Base-by-base conservation (phyloP, 2,113 vertebrate genomes). In the Pollachius pollachius region DNA sequence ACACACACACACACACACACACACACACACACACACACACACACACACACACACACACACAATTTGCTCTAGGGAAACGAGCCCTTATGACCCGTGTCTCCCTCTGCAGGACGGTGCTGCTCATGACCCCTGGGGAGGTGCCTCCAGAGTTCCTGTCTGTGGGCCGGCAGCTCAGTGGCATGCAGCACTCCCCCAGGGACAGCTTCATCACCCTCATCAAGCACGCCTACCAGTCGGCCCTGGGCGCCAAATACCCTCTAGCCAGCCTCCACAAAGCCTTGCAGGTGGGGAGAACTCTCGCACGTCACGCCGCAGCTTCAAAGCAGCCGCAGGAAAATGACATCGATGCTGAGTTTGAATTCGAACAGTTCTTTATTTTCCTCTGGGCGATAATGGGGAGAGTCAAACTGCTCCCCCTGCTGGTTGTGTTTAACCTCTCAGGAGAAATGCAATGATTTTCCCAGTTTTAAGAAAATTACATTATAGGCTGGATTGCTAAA, bases 91-190 rank as follows among this genome's bases (percentile, higher is more conserved):
- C 59, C 9, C 11, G 70, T 81, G n/a, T 76, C 25, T 9, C 23
- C 63, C 17, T 48, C 67, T 64, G 5, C 68, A 98, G 97, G 78
- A 99, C 96, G 0, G 96, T 98, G 78, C 87, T 99, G 68, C 79
- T 98, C 87, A 90, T 99, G 91, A 98, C 97, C 84, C 92, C 90
- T 0, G 77, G 87, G 0, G 96, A 99, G 80, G 92, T 99, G 19
- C 94, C 95, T 8, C 77, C 84, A 0, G 94, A 96, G 77, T 98
- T 98, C 73, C 87, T 96, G 0, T 87, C 92, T 0, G 94, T 98
- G 57, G 94, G 95, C 0, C 82, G 95, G 79, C 92, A 92, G 88
- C 91, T 99, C 74, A 94, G 94, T 5, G 0, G 70, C 6, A 72
- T 91, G 0, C 85, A 90, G 56, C 88, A 89, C 54, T 90, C 95